Evolutionary conservation across 1,140 invertebrate species (phyloP).

Genomic region (Macrostomum lignano): DNA sequence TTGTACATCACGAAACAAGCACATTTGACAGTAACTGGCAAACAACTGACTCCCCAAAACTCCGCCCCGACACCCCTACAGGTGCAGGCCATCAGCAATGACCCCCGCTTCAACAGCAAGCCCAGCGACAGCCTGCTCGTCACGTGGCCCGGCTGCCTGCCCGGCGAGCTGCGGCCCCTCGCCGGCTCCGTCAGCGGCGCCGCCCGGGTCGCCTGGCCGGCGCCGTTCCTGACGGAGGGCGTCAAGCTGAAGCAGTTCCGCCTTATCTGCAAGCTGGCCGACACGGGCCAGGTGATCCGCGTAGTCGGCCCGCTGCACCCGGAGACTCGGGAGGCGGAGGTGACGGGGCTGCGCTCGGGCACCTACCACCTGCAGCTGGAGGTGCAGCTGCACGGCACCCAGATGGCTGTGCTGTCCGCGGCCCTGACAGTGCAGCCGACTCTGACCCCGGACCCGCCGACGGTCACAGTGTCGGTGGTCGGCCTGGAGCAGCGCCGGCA

Average conservation of each 20-base stretch:
- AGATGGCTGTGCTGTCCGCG: constrained; percentile 17
- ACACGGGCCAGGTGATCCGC: constrained; percentile 17
- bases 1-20: too few species aligned
- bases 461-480: constrained; percentile 18
- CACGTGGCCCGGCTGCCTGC: constrained; percentile 19
- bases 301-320: constrained; percentile 19
- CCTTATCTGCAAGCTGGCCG: constrained; percentile 17
- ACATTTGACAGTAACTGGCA: background rate
- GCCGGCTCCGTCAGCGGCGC: constrained; percentile 17
- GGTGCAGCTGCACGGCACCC: constrained; percentile 17
- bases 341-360: constrained; percentile 19
- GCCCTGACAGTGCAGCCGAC: constrained; percentile 16
- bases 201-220: constrained; percentile 19
- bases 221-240: constrained; percentile 18
- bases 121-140: constrained; percentile 21
- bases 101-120: constrained; percentile 18
- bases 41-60: background rate
- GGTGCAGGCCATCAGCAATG: constrained; percentile 12
- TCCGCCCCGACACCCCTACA: background rate
- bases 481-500: constrained; percentile 21
- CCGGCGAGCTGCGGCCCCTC: constrained; percentile 13
- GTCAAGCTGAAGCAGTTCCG: constrained; percentile 25
- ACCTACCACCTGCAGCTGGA: constrained; percentile 21
- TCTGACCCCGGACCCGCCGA: constrained; percentile 18
- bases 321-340: constrained; percentile 17